Conservation (phyloP, 2,888 invertebrate species). For the Saturnia pavonia region DNA sequence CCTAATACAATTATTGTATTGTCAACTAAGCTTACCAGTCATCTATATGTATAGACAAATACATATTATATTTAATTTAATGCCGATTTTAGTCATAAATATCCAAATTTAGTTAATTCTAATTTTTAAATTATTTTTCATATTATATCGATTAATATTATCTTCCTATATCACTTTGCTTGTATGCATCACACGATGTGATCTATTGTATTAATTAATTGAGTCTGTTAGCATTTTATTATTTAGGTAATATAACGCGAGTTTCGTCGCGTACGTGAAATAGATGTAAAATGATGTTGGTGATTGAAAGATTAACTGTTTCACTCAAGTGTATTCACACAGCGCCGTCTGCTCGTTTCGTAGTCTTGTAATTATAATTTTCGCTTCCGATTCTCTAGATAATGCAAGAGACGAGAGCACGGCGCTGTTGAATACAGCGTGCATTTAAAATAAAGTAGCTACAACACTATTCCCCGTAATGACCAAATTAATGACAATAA, state of each 20-base stretch:
- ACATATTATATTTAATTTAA: slow-evolving; percentile 75
- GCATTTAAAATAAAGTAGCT: slow-evolving; percentile 41
- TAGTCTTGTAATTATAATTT: slow-evolving; percentile 38
- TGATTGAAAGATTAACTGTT: slow-evolving; percentile 51
- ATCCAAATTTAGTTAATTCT: slow-evolving; percentile 81
- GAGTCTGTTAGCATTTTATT: slow-evolving; percentile 57
- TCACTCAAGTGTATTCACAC: slow-evolving; percentile 36
- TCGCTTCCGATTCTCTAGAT: slow-evolving; percentile 41
- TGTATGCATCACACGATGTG: slow-evolving; percentile 73
- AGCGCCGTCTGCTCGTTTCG: slow-evolving; percentile 41
- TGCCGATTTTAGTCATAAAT: slow-evolving; percentile 80
- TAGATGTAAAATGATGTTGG: slow-evolving; percentile 53
- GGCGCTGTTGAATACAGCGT: slow-evolving; percentile 35
- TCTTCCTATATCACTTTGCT: slow-evolving; percentile 64
- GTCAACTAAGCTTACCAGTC: slow-evolving; percentile 80
- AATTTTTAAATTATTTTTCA: slow-evolving; percentile 65
- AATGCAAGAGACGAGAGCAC: slow-evolving; percentile 40
- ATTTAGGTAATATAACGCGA: slow-evolving; percentile 20
- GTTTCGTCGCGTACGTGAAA: slow-evolving; percentile 25
- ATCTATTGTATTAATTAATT: slow-evolving; percentile 63
- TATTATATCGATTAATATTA: slow-evolving; percentile 59
- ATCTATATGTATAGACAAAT: slow-evolving; percentile 78
- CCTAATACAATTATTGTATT: slow-evolving; percentile 74
- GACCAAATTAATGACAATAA: slow-evolving; percentile 80
- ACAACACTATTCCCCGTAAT: slow-evolving; percentile 57